These are phyloP conservation scores for Stramonita haemastoma DNA, from an alignment of 2,888 invertebrate species.

Conservation along the genomic window DNA sequence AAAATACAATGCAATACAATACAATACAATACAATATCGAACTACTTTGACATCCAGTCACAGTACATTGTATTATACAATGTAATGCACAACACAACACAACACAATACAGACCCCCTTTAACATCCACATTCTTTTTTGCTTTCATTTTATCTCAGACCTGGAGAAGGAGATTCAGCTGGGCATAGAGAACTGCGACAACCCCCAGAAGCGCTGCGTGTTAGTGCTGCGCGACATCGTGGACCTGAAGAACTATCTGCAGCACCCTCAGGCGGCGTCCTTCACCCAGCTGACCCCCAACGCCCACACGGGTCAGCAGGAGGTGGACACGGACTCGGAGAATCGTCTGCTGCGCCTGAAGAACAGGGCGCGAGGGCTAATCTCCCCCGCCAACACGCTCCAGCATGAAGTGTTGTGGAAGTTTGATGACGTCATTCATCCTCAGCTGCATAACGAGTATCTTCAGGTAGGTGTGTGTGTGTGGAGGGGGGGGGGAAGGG, in stretches of 20 bases:
- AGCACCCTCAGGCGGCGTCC: slow-evolving; percentile 46
- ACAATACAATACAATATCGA: too few relatives aligned
- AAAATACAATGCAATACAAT: too few relatives aligned
- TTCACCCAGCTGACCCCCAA: slow-evolving; percentile 55
- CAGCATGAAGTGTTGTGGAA: too few relatives aligned
- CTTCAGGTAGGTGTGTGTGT: slow-evolving; percentile 49
- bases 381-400: too few relatives aligned
- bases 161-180: slow-evolving; percentile 67
- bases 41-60: too few relatives aligned
- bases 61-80: too few relatives aligned
- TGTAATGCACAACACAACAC: too few relatives aligned
- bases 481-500: not conserved
- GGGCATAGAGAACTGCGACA: slow-evolving; percentile 61
- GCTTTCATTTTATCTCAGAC: slow-evolving; percentile 61
- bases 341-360: too few relatives aligned
- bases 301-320: slow-evolving; percentile 59
- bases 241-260: slow-evolving; percentile 74
- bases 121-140: too few relatives aligned
- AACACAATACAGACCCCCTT: not conserved
- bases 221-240: slow-evolving; percentile 70
- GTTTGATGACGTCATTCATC: slow-evolving; percentile 70
- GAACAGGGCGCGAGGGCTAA: too few relatives aligned
- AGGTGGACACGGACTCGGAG: slow-evolving; percentile 53
- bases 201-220: slow-evolving; percentile 62
- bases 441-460: slow-evolving; percentile 70